Evolutionary conservation across 1,140 invertebrate species (phyloP).

Genomic region (Aporrectodea caliginosa): DNA sequence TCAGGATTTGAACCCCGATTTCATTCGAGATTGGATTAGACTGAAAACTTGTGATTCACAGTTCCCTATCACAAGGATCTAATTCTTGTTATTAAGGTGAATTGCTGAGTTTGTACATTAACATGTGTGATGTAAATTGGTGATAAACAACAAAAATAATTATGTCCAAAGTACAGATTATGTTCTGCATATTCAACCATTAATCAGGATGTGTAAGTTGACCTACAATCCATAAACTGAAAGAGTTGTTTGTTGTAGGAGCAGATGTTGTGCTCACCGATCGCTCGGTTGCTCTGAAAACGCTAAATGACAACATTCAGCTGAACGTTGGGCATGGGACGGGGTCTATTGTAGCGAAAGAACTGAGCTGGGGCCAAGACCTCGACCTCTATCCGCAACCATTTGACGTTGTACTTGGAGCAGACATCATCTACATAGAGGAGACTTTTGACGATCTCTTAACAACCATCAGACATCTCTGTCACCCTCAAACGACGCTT

Average conservation of each 20-base stretch:
- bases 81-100: too few species aligned
- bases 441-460: constrained; percentile 48
- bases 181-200: too few species aligned
- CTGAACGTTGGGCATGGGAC: neutral
- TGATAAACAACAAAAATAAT: too few species aligned
- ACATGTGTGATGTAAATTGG: too few species aligned
- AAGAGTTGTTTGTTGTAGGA: constrained; percentile 6
- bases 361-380: constrained; percentile 47
- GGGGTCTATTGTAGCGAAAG: constrained; percentile 32
- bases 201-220: too few species aligned
- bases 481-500: constrained; percentile 38
- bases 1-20: too few species aligned
- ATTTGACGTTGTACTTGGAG: constrained; percentile 50
- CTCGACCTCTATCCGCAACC: constrained; percentile 31
- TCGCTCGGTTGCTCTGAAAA: neutral
- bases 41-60: too few species aligned
- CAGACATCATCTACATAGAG: constrained; percentile 54
- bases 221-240: too few species aligned
- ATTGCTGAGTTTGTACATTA: too few species aligned
- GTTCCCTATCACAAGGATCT: too few species aligned
- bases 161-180: too few species aligned
- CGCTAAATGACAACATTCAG: neutral
- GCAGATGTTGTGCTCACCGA: constrained; percentile 7
- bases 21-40: too few species aligned
- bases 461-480: constrained; percentile 42